Evolutionary conservation across 2,797 vertebrate genomes (phyloP).

Genomic region (Thamnophis elegans): DNA sequence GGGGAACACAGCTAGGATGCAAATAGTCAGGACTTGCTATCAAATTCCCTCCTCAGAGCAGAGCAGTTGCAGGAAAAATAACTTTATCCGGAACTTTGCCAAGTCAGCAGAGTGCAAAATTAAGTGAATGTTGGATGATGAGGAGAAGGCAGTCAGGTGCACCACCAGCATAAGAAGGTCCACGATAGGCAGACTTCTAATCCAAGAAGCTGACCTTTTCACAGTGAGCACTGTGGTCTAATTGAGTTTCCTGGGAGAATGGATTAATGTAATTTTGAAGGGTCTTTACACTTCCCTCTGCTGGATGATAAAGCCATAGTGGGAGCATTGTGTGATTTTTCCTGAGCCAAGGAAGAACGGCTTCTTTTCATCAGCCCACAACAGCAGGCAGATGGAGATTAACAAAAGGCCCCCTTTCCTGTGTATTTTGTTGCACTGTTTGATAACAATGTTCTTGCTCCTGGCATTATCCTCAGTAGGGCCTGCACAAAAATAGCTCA

Average conservation of each 20-base stretch:
- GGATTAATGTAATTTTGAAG: not conserved
- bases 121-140: not conserved
- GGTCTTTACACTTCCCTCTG: slow-evolving; percentile 24
- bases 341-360: not conserved
- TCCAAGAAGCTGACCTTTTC: not conserved
- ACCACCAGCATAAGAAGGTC: not conserved
- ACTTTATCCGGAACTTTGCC: not conserved
- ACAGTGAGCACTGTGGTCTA: not conserved
- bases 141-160: not conserved
- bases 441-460: accelerated
- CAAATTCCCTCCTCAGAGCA: not conserved
- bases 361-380: not conserved
- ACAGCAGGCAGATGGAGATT: not conserved
- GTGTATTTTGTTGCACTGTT: not conserved
- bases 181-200: not conserved
- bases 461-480: not conserved
- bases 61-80: not conserved
- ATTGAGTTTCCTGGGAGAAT: not conserved
- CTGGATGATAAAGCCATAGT: not conserved
- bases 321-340: not conserved
- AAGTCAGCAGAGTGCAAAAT: not conserved
- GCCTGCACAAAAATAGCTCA: not conserved
- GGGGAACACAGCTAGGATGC: not conserved
- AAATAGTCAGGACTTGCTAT: not conserved
- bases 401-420: not conserved